Percentiles rank a stretch among this genome's conserved stretches.
phyloP scores from a whole-genome alignment of 2,888 invertebrate species.

The Athetis lepigone region DNA sequence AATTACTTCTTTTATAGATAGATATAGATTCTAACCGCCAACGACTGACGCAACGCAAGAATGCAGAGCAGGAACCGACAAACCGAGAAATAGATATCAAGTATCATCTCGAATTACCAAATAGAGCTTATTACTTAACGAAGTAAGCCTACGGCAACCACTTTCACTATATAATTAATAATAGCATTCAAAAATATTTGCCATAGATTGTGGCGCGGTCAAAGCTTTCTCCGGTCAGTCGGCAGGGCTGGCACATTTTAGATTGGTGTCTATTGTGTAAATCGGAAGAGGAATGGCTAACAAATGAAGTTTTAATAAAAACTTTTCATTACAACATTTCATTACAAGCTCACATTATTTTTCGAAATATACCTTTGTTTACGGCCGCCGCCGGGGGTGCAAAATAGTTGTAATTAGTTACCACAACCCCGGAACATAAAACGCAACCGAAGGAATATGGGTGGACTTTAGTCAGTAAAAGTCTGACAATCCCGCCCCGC shows the following conservation, averaged over 20 bases:
- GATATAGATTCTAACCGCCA: conserved; percentile 1
- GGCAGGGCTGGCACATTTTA: conserved; percentile 36
- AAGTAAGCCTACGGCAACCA: conserved; percentile 52
- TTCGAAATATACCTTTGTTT: no score
- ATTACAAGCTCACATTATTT: no score
- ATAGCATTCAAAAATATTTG: conserved; percentile 64
- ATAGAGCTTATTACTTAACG: conserved; percentile 57
- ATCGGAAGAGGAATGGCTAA: conserved; percentile 24
- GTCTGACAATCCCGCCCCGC: no score
- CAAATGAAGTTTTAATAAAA: no score
- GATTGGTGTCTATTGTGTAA: conserved; percentile 1
- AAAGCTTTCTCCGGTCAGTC: conserved; percentile 59
- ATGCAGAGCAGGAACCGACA: conserved; percentile 47
- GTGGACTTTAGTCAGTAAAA: no score
- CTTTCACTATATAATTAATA: conserved; percentile 64
- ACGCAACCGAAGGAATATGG: no score
- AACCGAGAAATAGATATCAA: conserved; percentile 40
- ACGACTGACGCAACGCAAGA: neutral
- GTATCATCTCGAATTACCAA: conserved; percentile 56
- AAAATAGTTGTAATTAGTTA: no score
- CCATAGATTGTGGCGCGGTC: conserved; percentile 59
- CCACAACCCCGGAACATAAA: no score
- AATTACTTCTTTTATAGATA: no score
- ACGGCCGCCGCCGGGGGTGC: no score
- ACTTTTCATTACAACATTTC: no score